Evolutionary conservation across 2,888 invertebrate genomes (phyloP).

Genomic region (Aleiodes alternator): DNA sequence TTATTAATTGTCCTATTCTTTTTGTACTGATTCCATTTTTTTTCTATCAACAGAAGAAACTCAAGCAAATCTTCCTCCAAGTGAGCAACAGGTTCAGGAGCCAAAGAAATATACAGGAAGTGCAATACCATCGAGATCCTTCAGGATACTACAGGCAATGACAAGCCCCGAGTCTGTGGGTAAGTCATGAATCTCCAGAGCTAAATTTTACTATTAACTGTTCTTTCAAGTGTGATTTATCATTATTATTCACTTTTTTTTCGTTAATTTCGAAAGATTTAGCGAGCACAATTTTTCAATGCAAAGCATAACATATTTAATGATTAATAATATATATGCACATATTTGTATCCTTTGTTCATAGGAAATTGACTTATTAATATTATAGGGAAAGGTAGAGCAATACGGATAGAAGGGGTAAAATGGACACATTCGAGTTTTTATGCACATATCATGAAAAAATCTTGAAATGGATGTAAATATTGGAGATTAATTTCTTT

Average conservation of each 20-base stretch:
- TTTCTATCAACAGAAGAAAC: constrained; percentile 53
- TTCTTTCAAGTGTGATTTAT: neutral
- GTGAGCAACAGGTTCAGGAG: constrained; percentile 81
- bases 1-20: neutral
- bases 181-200: constrained; percentile 72
- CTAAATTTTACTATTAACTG: neutral
- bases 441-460: too few relatives aligned
- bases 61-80: constrained; percentile 78
- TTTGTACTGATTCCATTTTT: neutral
- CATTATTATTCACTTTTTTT: neutral
- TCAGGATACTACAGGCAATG: constrained; percentile 88
- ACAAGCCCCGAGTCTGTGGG: constrained; percentile 82
- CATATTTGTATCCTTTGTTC: constrained; percentile 68
- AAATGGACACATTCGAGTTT: too few relatives aligned
- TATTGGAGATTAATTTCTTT: too few relatives aligned
- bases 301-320: too few relatives aligned
- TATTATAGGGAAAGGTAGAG: too few relatives aligned
- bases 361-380: constrained; percentile 63
- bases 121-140: constrained; percentile 88
- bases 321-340: too few relatives aligned
- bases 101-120: constrained; percentile 86
- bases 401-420: too few relatives aligned
- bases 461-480: too few relatives aligned
- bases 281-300: too few relatives aligned
- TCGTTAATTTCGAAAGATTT: too few relatives aligned